Evolutionary conservation across 2,888 invertebrate species (phyloP).

Genomic region (Dilophus febrilis): DNA sequence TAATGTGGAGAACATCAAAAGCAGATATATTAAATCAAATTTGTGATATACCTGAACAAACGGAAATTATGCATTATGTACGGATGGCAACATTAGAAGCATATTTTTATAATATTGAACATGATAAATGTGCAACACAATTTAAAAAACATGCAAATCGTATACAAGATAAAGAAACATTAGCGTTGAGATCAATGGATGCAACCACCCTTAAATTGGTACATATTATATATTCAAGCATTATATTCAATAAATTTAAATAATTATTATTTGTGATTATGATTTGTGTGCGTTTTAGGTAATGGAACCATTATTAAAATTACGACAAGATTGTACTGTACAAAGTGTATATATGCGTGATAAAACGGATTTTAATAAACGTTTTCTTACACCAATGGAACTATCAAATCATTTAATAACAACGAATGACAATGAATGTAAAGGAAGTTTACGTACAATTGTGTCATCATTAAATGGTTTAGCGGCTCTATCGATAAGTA

Average conservation of each 20-base stretch:
- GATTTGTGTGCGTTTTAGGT: slow-evolving; percentile 20
- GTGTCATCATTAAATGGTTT: slow-evolving; percentile 49
- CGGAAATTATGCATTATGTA: slow-evolving; percentile 37
- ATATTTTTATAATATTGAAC: slow-evolving; percentile 50
- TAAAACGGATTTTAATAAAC: slow-evolving; percentile 34
- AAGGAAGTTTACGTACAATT: slow-evolving; percentile 42
- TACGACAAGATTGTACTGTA: slow-evolving; percentile 55
- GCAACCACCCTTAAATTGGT: slow-evolving; percentile 28
- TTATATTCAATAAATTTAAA: not conserved
- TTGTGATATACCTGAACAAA: slow-evolving; percentile 42
- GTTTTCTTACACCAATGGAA: slow-evolving; percentile 42
- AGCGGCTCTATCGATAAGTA: slow-evolving; percentile 44
- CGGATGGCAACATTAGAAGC: slow-evolving; percentile 55
- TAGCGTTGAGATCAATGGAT: slow-evolving; percentile 32
- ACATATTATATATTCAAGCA: too few relatives aligned
- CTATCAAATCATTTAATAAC: slow-evolving; percentile 45
- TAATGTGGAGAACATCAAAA: slow-evolving; percentile 56
- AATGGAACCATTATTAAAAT: slow-evolving; percentile 41
- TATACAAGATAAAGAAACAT: slow-evolving; percentile 27
- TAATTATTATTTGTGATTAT: not conserved
- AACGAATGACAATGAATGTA: slow-evolving; percentile 40
- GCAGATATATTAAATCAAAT: slow-evolving; percentile 47
- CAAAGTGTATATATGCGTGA: slow-evolving; percentile 40
- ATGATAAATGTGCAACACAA: slow-evolving; percentile 31
- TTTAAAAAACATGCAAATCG: slow-evolving; percentile 32